Evolutionary conservation across 2,888 invertebrate species (phyloP).

Genomic region (Antheraea assamensis): DNA sequence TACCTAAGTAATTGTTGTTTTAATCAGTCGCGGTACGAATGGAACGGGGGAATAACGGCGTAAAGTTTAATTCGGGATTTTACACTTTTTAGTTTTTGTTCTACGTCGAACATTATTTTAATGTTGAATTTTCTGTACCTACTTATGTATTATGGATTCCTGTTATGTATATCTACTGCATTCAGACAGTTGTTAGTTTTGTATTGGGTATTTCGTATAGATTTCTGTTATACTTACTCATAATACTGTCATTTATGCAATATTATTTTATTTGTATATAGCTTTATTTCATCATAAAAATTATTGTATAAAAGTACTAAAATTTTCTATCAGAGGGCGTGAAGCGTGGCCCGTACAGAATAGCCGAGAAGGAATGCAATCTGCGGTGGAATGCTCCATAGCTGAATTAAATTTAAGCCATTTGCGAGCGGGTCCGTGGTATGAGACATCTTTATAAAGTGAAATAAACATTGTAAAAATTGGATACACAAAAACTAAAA

Average conservation of each 20-base stretch:
- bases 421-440: conserved; percentile 21
- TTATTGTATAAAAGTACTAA: conserved; percentile 33
- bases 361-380: conserved; percentile 72
- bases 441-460: background rate
- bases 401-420: conserved; percentile 71
- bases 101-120: background rate
- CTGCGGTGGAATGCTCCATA: conserved; percentile 68
- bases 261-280: background rate
- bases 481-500: background rate
- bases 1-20: conserved; percentile 50
- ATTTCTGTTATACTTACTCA: too few relatives aligned
- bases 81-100: background rate
- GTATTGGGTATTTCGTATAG: too few relatives aligned
- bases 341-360: conserved; percentile 41
- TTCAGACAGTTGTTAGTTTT: too few relatives aligned
- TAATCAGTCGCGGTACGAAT: conserved; percentile 39
- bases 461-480: background rate
- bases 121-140: background rate
- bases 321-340: conserved; percentile 52
- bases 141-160: background rate
- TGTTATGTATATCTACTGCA: background rate
- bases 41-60: conserved; percentile 11
- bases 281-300: background rate
- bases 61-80: conserved; percentile 2
- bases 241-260: background rate